Evolutionary conservation across 92 coral and sea anemone genomes (phyloP), one percentile per base, ranked within the genome.

Genomic region (Epizoanthus stellaris): DNA sequence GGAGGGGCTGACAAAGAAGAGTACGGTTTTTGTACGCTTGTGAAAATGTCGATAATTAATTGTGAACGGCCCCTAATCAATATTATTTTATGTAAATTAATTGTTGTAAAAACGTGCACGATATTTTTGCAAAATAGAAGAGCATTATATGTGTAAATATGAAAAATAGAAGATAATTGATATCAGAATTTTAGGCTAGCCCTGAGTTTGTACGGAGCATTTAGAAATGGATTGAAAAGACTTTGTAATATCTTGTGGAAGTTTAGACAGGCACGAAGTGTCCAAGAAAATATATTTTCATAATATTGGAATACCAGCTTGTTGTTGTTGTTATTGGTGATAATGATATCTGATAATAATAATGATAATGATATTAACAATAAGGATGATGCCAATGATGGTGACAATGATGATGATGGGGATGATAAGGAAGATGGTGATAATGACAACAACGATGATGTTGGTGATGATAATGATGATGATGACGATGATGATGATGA

Each of bases 131-230:
- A 15, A 64, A 9, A 68, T 63, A 76, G 81, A 58, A 67, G 61
- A 45, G 45, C 67, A 63, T 59, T 36, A 40, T 79, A 63, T 19
- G 61, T 79, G 83, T 79, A 79, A 79, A 77, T 77, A 77, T 38
- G 71, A 61, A 79, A 43, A 40, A 64, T 21, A 79, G 60, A 64
- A 67, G 15, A 39, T 25, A 45, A 75, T 75, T 56, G 66, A 5
- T 62, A 62, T 79, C 71, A 62, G 47, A 79, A 42, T 79, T 43
- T 43, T 62, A 68, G 73, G 62, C 47, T 19, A 43, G 61, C 39
- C 45, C 42, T 40, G 25, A 75, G 80, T 79, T 79, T 79, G 83
- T 79, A 62, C 71, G 61, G 39, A 79, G 72, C 71, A 79, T 79
- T 79, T 64, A 64, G 71, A 79, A 79, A 79, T 63, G 72, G 67